A percentile compares a stretch with the other conserved stretches of the same genome.
Conservation (phyloP, 2,888 invertebrate genomes). For the Leistus spinibarbis region DNA sequence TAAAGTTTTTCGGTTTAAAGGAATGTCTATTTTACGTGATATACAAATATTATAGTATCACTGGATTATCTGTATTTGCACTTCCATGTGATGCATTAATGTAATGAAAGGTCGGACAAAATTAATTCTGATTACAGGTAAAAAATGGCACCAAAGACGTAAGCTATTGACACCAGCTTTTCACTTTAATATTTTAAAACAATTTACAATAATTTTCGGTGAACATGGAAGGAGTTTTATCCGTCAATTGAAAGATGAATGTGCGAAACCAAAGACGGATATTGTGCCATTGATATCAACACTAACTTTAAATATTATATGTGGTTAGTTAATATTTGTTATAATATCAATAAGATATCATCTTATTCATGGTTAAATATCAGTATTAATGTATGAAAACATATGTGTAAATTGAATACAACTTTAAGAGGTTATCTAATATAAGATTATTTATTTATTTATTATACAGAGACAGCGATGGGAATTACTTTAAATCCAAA, state of each 20-base stretch:
- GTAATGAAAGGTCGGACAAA: not conserved
- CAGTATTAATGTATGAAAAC: not conserved
- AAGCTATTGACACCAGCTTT: conserved; percentile 10
- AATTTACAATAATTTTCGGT: not conserved
- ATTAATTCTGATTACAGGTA: not conserved
- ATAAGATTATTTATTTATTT: not conserved
- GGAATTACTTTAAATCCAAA: conserved; percentile 1
- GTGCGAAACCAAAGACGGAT: not conserved
- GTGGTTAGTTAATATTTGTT: not conserved
- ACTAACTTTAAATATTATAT: conserved; percentile 5
- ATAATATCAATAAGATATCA: not conserved
- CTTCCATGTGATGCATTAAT: no score
- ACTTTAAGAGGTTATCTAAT: no score
- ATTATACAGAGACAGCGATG: conserved; percentile 7
- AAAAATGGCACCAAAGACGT: conserved; percentile 4
- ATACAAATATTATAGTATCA: not conserved
- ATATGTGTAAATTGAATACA: not conserved
- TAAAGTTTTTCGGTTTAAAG: no score
- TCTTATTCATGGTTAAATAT: not conserved
- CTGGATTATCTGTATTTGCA: no score
- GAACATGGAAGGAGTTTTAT: not conserved
- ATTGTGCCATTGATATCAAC: conserved; percentile 2
- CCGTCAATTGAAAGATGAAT: not conserved
- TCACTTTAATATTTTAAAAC: conserved; percentile 12
- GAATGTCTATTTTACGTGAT: no score